A percentile compares a stretch with the other conserved stretches of the same genome.
These are phyloP conservation scores for Semotilus atromaculatus DNA, from an alignment of 2,797 vertebrate genomes.

Conservation along the genomic window DNA sequence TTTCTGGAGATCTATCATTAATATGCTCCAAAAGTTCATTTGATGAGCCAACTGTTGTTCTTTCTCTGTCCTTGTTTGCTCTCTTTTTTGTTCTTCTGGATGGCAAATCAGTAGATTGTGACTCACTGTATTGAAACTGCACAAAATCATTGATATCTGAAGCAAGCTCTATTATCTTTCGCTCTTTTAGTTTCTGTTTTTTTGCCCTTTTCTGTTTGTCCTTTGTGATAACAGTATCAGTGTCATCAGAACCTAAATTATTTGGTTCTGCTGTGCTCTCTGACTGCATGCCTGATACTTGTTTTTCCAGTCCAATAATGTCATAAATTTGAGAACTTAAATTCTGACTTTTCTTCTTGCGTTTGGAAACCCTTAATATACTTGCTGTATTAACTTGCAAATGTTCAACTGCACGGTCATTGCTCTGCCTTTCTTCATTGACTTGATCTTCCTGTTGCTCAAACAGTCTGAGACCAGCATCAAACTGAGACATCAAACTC, in stretches of 20 bases:
- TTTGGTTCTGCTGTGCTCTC: neutral
- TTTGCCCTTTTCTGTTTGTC: conserved; percentile 3
- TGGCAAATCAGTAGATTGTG: neutral
- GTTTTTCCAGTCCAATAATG: neutral
- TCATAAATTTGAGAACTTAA: neutral
- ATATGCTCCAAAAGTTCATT: neutral
- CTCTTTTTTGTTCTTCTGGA: neutral
- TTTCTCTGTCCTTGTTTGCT: conserved; percentile 30
- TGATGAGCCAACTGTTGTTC: conserved; percentile 16
- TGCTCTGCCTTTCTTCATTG: neutral
- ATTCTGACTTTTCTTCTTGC: neutral
- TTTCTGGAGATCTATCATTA: neutral
- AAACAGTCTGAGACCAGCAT: neutral
- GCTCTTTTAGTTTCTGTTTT: neutral
- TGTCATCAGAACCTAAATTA: neutral
- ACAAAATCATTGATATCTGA: neutral
- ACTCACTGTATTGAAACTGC: neutral
- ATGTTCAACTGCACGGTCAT: neutral
- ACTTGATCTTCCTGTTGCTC: neutral
- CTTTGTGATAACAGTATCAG: neutral
- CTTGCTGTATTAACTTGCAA: conserved; percentile 5
- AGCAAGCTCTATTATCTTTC: neutral
- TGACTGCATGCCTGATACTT: neutral
- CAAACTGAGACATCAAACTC: neutral
- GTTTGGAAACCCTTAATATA: neutral